A percentile compares a stretch with the other conserved stretches of the same genome.
phyloP scores from a whole-genome alignment of 1,140 invertebrate genomes.

The Pinna nobilis region DNA sequence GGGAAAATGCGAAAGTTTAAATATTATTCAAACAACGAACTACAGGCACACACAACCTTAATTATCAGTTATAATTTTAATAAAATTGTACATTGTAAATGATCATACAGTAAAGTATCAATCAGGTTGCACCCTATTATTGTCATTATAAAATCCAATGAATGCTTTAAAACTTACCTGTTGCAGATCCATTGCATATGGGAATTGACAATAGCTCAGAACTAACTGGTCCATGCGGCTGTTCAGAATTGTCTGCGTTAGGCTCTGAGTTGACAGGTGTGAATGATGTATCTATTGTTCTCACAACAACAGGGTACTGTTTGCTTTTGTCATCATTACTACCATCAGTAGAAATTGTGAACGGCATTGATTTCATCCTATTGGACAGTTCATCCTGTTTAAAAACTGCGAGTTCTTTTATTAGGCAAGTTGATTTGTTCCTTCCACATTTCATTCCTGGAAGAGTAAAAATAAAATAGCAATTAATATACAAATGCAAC shows the following conservation, averaged over 20 bases:
- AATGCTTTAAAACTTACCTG: background rate
- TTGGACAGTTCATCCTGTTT: background rate
- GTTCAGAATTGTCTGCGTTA: too few species aligned
- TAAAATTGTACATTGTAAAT: too few species aligned
- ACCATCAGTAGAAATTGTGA: conserved; percentile 26
- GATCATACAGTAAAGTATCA: too few species aligned
- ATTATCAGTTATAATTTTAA: too few species aligned
- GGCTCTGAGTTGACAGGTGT: conserved; percentile 23
- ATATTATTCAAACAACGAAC: too few species aligned
- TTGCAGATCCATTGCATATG: conserved; percentile 19
- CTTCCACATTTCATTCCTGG: conserved; percentile 29
- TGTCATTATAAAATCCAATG: background rate
- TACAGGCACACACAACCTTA: too few species aligned
- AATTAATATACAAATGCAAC: too few species aligned
- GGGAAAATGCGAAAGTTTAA: too few species aligned
- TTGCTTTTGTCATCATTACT: conserved; percentile 31
- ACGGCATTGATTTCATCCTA: background rate
- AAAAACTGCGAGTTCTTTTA: conserved; percentile 9
- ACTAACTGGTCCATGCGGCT: too few species aligned
- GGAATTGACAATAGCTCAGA: conserved; percentile 23
- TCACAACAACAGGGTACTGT: conserved; percentile 28
- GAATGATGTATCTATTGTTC: conserved; percentile 8
- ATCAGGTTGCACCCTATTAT: too few species aligned
- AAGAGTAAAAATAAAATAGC: too few species aligned
- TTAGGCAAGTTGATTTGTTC: conserved; percentile 25